Conservation (phyloP, 1,140 invertebrate genomes). For the Achroia grisella region DNA sequence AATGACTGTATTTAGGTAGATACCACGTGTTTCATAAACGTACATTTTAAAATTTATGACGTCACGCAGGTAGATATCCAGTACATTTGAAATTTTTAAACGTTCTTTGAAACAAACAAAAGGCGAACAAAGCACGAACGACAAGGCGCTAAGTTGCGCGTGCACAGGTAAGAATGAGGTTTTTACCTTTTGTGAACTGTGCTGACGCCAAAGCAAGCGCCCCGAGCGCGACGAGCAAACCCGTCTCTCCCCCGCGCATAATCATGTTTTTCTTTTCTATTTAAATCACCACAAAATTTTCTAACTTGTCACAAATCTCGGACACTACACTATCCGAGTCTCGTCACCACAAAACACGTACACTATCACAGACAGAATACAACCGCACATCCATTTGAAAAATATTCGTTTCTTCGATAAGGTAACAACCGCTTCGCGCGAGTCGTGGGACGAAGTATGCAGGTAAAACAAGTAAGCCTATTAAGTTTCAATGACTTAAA, state of each 20-base stretch:
- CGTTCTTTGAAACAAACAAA: constrained; percentile 41
- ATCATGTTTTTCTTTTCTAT: constrained; percentile 50
- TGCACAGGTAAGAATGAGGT: constrained; percentile 54
- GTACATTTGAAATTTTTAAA: constrained; percentile 22
- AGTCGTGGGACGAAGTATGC: constrained; percentile 54
- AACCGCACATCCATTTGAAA: constrained; percentile 72
- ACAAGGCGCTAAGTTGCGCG: constrained; percentile 36
- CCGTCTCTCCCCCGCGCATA: constrained; percentile 46
- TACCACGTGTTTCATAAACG: neutral
- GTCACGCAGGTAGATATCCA: constrained; percentile 2
- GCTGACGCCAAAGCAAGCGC: constrained; percentile 54
- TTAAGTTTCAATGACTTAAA: constrained; percentile 66
- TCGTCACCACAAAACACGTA: constrained; percentile 59
- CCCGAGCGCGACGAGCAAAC: constrained; percentile 44
- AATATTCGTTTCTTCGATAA: constrained; percentile 71
- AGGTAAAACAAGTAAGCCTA: constrained; percentile 69
- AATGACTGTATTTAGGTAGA: too few relatives aligned
- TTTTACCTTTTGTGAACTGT: constrained; percentile 66
- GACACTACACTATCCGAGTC: constrained; percentile 41
- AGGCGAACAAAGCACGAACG: constrained; percentile 46
- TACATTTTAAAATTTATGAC: neutral
- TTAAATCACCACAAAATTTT: constrained; percentile 42
- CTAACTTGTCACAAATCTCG: constrained; percentile 55
- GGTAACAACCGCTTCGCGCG: constrained; percentile 58
- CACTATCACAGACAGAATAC: constrained; percentile 66